Evolutionary conservation across 2,797 vertebrate species (phyloP).

Genomic region (Pseudochromis fuscus): DNA sequence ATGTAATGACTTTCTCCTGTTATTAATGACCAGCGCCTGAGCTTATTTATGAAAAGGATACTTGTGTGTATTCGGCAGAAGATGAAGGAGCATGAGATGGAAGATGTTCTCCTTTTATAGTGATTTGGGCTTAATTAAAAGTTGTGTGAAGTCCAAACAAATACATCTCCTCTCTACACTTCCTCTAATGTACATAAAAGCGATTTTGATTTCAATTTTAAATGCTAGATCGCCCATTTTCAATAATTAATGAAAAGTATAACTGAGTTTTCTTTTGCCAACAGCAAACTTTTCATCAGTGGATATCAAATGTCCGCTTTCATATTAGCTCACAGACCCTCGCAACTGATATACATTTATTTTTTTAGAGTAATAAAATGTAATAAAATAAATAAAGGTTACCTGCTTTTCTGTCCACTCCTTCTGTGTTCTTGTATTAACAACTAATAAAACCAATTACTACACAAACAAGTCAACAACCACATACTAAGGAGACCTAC

Average conservation of each 20-base stretch:
- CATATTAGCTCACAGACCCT: slow-evolving; percentile 9
- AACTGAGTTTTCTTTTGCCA: slow-evolving; percentile 26
- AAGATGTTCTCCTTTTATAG: slow-evolving; percentile 59
- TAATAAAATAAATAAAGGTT: too few species aligned
- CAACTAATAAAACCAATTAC: too few species aligned
- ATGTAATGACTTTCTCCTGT: slow-evolving; percentile 79
- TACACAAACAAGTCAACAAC: too few species aligned
- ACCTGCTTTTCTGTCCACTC: too few species aligned
- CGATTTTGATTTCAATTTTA: slow-evolving; percentile 50
- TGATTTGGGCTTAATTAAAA: slow-evolving; percentile 70
- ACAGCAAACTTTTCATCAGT: slow-evolving; percentile 31
- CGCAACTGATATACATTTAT: neutral
- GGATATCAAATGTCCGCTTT: slow-evolving; percentile 16
- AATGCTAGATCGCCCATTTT: slow-evolving; percentile 40
- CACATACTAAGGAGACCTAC: too few species aligned
- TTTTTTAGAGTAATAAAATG: neutral
- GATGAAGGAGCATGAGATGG: slow-evolving; percentile 65
- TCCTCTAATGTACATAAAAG: slow-evolving; percentile 36
- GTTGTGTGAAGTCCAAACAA: slow-evolving; percentile 65
- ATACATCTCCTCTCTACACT: slow-evolving; percentile 53
- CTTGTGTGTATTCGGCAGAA: slow-evolving; percentile 73
- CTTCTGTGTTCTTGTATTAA: too few species aligned
- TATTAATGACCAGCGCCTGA: slow-evolving; percentile 81
- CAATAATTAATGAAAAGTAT: slow-evolving; percentile 41
- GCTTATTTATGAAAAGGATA: slow-evolving; percentile 78